A percentile compares a stretch with the other conserved stretches of the same genome.
These are phyloP conservation scores for Odontophorus gujanensis DNA, from an alignment of 2,113 vertebrate species.

Conservation along the genomic window DNA sequence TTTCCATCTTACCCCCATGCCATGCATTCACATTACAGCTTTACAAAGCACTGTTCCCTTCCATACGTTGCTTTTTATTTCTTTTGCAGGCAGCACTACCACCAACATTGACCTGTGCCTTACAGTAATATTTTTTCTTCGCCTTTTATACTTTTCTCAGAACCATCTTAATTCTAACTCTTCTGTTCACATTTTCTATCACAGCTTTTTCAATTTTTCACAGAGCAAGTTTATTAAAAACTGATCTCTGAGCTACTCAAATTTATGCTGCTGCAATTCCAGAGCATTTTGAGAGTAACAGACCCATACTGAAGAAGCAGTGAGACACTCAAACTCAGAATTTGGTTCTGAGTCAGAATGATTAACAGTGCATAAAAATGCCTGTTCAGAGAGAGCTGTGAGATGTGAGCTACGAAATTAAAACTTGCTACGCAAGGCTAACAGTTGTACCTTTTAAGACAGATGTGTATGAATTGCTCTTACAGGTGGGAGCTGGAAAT, in stretches of 20 bases:
- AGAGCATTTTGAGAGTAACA: neutral
- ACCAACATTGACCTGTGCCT: neutral
- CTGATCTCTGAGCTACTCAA: neutral
- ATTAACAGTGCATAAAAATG: neutral
- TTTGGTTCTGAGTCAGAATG: neutral
- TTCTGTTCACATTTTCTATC: neutral
- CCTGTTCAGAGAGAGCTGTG: neutral
- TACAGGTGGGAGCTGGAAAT: neutral
- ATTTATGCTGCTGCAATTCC: neutral
- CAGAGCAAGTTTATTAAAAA: neutral
- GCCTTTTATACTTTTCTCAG: neutral
- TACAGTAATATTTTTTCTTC: neutral
- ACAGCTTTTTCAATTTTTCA: neutral
- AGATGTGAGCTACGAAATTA: neutral
- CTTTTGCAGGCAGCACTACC: neutral
- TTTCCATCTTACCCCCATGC: neutral
- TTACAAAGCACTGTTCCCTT: neutral
- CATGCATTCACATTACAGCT: neutral
- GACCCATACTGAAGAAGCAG: neutral
- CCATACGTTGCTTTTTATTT: neutral
- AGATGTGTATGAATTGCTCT: neutral
- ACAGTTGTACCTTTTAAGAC: neutral
- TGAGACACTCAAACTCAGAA: neutral
- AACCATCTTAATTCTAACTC: neutral
- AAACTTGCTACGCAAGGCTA: neutral